Base-by-base conservation (phyloP, 2,797 vertebrate species). In the Girardinus metallicus region DNA sequence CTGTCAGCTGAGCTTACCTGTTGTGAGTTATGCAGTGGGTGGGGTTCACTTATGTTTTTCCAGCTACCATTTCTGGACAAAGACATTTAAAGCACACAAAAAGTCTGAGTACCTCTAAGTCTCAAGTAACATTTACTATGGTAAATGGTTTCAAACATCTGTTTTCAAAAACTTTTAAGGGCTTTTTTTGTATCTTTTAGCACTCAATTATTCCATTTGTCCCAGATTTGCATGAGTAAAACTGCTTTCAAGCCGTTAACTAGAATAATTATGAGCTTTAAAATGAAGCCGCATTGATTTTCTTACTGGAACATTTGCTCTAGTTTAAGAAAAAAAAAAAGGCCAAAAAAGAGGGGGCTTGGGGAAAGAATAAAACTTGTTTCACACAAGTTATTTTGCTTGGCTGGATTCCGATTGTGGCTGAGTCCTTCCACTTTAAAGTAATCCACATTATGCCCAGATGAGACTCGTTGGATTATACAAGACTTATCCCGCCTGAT, bases 1-100 rank as follows among this genome's bases (percentile, higher is more conserved):
- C 83, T 88, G 81, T 89, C 85, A 70, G 68, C 55, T 81, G 83
- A 80, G 80, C 87, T 92, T 89, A 94, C 93, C 91, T 93, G 91
- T 86, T 87, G 73, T 41, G 73, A 80, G 80, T 16, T 18, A 57
- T 57, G 78, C 51, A 75, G 80, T 81, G 85, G 89, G 86, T 41
- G 86, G 86, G 66, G 82, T 87, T 90, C 74, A 70, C 76, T 53
- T 6, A 36, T 78, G 80, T 77, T 60, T 77, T 80, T 81, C 79
- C 0, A 51, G 73, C 86, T 87, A 77, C 77, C 81, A 77, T 49
- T 83, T 83, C 77, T 84, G 85, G 39, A 88, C 78, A 92, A 90
- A 91, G 87, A 91, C 78, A 84, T 73, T 39, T 43, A 3, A 71
- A 77, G 68, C 83, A 83, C 55, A 72, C 72, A 64, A 57, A 84